Conservation (phyloP, 2,113 vertebrate genomes). For the Scolopax mira region DNA sequence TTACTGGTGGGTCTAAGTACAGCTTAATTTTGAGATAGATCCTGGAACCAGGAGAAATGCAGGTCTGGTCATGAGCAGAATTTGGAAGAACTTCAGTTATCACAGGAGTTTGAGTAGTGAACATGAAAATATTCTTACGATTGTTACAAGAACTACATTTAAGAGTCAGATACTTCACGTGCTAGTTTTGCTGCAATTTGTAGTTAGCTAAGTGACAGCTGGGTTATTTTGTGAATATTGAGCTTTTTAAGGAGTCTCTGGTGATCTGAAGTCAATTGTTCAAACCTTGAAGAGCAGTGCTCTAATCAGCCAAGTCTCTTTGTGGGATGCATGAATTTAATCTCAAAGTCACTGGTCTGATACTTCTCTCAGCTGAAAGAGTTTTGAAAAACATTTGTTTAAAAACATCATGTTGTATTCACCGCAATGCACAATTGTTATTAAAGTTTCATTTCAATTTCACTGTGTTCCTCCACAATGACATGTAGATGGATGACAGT, state of each 20-base stretch:
- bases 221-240: neutral
- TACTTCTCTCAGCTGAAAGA: neutral
- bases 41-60: neutral
- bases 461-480: neutral
- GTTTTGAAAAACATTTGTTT: neutral
- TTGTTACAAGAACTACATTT: neutral
- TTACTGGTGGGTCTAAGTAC: neutral
- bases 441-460: neutral
- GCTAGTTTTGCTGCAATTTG: neutral
- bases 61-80: neutral
- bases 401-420: neutral
- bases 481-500: neutral
- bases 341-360: neutral
- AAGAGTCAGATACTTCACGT: neutral
- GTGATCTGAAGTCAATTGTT: neutral
- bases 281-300: neutral
- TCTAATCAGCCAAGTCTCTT: neutral
- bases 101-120: neutral
- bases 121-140: neutral
- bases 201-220: neutral
- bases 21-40: neutral
- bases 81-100: neutral
- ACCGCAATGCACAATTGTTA: neutral
- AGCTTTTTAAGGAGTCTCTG: neutral
- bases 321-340: neutral